Percentiles rank a stretch among this genome's conserved stretches.
These are phyloP conservation scores for Miltochrista miniata DNA, from an alignment of 2,888 invertebrate genomes.

Conservation along the genomic window DNA sequence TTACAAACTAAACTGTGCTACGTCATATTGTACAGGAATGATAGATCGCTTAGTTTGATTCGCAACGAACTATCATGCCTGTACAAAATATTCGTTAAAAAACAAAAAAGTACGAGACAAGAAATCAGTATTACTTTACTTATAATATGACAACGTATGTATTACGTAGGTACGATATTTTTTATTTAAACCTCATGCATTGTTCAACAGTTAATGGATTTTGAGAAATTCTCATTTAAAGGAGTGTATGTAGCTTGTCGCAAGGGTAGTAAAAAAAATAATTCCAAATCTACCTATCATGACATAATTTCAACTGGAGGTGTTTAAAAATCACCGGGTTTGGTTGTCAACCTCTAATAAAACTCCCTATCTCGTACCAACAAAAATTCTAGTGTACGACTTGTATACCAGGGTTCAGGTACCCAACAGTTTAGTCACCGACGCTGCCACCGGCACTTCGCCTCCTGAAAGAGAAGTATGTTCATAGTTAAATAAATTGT, in stretches of 20 bases:
- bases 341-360: neutral
- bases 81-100: neutral
- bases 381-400: neutral
- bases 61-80: neutral
- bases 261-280: too few species aligned
- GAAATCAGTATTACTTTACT: neutral
- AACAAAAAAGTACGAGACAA: neutral
- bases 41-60: too few species aligned
- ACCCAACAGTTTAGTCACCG: slow-evolving; percentile 21
- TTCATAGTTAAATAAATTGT: too few species aligned
- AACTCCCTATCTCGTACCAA: slow-evolving; percentile 1
- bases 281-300: too few species aligned
- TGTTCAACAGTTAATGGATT: too few species aligned
- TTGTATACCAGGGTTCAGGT: neutral
- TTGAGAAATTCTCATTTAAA: too few species aligned
- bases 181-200: too few species aligned
- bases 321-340: too few species aligned
- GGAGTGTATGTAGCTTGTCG: too few species aligned
- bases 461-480: slow-evolving; percentile 45
- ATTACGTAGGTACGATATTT: too few species aligned
- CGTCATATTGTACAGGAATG: slow-evolving; percentile 16
- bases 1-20: slow-evolving; percentile 18
- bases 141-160: too few species aligned
- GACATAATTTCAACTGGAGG: too few species aligned
- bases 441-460: slow-evolving; percentile 47